Base-by-base conservation (phyloP, 2,113 vertebrate species). In the Gymnorhina tibicen region DNA sequence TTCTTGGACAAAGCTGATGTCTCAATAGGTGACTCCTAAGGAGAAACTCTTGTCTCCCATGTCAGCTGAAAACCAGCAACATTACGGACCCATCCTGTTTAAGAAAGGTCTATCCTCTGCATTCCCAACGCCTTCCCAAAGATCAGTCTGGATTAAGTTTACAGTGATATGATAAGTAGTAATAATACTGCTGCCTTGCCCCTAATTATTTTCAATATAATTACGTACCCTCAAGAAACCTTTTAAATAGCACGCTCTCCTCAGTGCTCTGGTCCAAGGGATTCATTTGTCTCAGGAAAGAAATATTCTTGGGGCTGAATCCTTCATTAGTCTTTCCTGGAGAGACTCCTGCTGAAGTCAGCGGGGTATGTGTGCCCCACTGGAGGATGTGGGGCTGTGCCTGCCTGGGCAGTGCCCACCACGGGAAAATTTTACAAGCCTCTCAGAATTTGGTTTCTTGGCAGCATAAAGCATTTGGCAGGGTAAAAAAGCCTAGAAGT, bases 121-220 rank as follows among this genome's bases (percentile, higher is more conserved):
- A 18, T 59, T 85, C 64, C 52, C 5, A 1, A 6, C 37, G 73
- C 74, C 49, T 80, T 87, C 42, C 83, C 59, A 59, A 16, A 87
- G 91, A 93, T 97, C 96, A 96, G 47, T 69, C 79, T 49, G 60
- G 76, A 97, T 97, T 97, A 97, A 80, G 58, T 87, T 89, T 68
- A 85, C 74, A 94, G 60, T 87, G 96, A 96, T 94, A 91, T 95
- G 97, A 97, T 97, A 95, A 93, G 94, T 85, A 75, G 46, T 96
- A 97, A 97, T 96, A 96, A 93, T 83, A 95, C 79, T 30, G 67
- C 87, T 81, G 96, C 89, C 62, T 92, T 91, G 63, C 81, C 89
- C 92, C 95, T 97, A 87, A 97, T 97, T 97, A 97, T 95, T 91
- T 97, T 88, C 82, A 47, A 79, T 96, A 94, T 97, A 96, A 96